Conservation (phyloP, 2,113 vertebrate species). For the Alaudala cheleensis region DNA sequence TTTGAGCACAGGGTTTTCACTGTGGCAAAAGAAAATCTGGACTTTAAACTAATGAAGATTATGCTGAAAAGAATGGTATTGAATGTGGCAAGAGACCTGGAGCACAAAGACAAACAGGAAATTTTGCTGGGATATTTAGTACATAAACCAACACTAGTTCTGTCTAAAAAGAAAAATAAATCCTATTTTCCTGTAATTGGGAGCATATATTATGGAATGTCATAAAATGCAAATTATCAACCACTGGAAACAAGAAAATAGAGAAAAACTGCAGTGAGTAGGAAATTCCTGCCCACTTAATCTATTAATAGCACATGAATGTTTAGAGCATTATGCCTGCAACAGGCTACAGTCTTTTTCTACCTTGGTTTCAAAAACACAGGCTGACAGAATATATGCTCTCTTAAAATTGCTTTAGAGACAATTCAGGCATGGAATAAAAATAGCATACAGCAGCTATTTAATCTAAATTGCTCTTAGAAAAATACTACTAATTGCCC, state of each 20-base stretch:
- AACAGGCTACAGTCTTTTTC: constrained; percentile 41
- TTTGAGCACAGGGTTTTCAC: background rate
- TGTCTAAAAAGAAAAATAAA: constrained; percentile 31
- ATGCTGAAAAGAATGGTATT: background rate
- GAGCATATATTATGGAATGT: background rate
- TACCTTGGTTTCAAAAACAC: constrained; percentile 42
- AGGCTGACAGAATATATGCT: constrained; percentile 19
- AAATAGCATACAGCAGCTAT: constrained; percentile 58
- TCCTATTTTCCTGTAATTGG: background rate
- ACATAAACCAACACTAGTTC: background rate
- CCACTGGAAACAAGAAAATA: constrained; percentile 20
- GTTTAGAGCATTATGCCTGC: constrained; percentile 22
- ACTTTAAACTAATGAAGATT: background rate
- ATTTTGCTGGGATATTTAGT: background rate
- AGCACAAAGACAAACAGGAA: background rate
- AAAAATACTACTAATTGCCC: constrained; percentile 64
- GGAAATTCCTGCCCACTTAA: constrained; percentile 42
- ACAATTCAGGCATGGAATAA: constrained; percentile 38
- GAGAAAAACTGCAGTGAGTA: constrained; percentile 24
- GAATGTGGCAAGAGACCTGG: background rate
- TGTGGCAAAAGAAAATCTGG: background rate
- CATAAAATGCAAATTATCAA: constrained; percentile 29
- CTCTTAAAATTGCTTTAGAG: constrained; percentile 36
- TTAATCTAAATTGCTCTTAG: constrained; percentile 55
- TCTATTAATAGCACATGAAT: constrained; percentile 42